Percentiles rank a stretch among this genome's conserved stretches.
phyloP scores from a whole-genome alignment of 2,888 invertebrate genomes.

The Euplagia quadripunctaria region DNA sequence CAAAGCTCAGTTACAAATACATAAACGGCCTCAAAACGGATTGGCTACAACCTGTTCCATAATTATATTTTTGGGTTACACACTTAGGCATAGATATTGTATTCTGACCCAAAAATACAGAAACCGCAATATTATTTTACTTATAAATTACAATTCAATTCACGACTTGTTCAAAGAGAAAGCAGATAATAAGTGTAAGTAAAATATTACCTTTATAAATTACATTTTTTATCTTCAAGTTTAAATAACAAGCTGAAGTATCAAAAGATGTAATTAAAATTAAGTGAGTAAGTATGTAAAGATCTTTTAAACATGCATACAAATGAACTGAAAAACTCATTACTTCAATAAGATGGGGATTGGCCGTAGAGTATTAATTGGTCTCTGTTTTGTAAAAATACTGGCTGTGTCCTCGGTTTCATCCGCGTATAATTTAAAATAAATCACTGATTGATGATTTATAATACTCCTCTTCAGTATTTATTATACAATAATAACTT shows the following conservation, averaged over 20 bases:
- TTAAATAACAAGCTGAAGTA: conserved; percentile 29
- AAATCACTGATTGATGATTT: no score
- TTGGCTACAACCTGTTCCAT: no score
- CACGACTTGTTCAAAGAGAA: conserved; percentile 13
- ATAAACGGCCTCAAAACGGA: no score
- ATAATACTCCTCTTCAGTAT: no score
- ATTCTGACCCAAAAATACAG: no score
- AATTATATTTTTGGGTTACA: no score
- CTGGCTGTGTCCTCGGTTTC: neutral
- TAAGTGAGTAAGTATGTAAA: conserved; percentile 26
- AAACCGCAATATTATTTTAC: neutral
- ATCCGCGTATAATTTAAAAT: no score
- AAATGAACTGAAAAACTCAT: conserved; percentile 53
- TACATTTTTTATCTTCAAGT: conserved; percentile 30
- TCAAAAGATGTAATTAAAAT: conserved; percentile 48
- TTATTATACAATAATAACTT: no score
- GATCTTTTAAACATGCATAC: conserved; percentile 36
- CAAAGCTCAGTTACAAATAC: no score
- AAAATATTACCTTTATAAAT: conserved; percentile 21
- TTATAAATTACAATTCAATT: conserved; percentile 20
- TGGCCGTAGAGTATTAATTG: conserved; percentile 36
- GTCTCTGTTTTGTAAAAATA: conserved; percentile 28
- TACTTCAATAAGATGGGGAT: conserved; percentile 28
- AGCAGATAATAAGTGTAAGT: conserved; percentile 20
- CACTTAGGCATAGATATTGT: no score